phyloP scores from a whole-genome alignment of 2,113 vertebrate genomes.

The Mus pahari region DNA sequence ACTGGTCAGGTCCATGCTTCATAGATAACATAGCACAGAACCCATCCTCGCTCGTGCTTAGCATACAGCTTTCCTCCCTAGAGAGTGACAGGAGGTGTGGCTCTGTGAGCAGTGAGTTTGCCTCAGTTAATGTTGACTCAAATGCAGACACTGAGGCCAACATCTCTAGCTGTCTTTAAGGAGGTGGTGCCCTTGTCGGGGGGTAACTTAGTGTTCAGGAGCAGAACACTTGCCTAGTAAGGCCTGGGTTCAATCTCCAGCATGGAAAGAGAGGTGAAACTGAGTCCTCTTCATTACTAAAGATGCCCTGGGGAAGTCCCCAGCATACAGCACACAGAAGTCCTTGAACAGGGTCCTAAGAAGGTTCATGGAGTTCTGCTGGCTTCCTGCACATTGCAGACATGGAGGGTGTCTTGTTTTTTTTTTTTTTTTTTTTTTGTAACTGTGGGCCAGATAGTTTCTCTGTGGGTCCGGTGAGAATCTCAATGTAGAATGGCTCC shows the following conservation, averaged over 20 bases:
- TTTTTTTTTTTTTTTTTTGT: constrained; percentile 13
- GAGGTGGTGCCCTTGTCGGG: background rate
- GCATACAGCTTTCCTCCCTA: background rate
- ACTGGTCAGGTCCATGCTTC: background rate
- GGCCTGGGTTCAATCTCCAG: background rate
- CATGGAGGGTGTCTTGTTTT: background rate
- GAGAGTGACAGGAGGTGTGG: background rate
- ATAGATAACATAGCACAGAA: background rate
- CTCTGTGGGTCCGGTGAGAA: too few relatives aligned
- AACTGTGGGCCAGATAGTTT: background rate
- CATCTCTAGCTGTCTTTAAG: background rate
- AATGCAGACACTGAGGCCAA: background rate
- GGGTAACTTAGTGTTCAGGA: background rate
- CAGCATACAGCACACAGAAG: background rate
- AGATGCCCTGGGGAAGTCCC: background rate
- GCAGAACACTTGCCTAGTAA: background rate
- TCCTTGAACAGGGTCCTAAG: background rate
- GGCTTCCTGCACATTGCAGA: background rate
- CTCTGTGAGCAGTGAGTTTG: background rate
- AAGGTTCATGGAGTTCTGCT: background rate
- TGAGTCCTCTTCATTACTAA: background rate
- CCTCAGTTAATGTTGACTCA: background rate
- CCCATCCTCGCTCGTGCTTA: background rate
- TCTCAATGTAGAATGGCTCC: background rate
- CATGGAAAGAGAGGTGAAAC: background rate